Percentiles rank a stretch among this genome's conserved stretches.
Evolutionary conservation across 2,888 invertebrate genomes (phyloP).

Genomic region (Ochropacha duplaris): DNA sequence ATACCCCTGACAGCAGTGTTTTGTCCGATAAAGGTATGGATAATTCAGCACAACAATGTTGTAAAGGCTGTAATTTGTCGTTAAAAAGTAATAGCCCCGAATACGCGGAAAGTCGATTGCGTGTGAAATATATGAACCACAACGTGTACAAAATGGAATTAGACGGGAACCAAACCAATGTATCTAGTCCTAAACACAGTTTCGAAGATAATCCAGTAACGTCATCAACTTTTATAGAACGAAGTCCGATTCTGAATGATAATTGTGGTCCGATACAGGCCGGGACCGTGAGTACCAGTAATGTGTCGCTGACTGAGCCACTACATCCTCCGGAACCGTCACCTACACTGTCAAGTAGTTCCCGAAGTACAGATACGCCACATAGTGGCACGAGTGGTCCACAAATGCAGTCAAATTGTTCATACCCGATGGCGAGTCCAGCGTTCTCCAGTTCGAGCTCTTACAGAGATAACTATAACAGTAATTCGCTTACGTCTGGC

Average conservation of each 20-base stretch:
- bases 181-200: conserved; percentile 81
- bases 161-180: conserved; percentile 67
- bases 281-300: conserved; percentile 92
- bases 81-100: conserved; percentile 71
- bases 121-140: conserved; percentile 68
- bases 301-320: conserved; percentile 86
- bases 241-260: conserved; percentile 83
- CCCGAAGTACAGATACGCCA: conserved; percentile 75
- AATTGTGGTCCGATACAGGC: conserved; percentile 90
- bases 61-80: conserved; percentile 78
- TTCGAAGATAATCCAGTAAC: conserved; percentile 85
- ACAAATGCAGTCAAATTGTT: conserved; percentile 60
- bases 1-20: conserved; percentile 75
- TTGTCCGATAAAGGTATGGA: conserved; percentile 63
- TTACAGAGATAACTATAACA: conserved; percentile 59
- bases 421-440: conserved; percentile 75
- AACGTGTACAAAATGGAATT: conserved; percentile 72
- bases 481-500: conserved; percentile 57
- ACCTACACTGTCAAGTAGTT: conserved; percentile 83
- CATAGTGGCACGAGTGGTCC: conserved; percentile 65
- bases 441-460: conserved; percentile 76
- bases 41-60: conserved; percentile 63
- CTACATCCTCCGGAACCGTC: conserved; percentile 82
- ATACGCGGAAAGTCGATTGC: conserved; percentile 60
- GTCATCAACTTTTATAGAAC: conserved; percentile 86